phyloP scores from a whole-genome alignment of 2,113 vertebrate species.

The Pseudolaguvia tuberculata region DNA sequence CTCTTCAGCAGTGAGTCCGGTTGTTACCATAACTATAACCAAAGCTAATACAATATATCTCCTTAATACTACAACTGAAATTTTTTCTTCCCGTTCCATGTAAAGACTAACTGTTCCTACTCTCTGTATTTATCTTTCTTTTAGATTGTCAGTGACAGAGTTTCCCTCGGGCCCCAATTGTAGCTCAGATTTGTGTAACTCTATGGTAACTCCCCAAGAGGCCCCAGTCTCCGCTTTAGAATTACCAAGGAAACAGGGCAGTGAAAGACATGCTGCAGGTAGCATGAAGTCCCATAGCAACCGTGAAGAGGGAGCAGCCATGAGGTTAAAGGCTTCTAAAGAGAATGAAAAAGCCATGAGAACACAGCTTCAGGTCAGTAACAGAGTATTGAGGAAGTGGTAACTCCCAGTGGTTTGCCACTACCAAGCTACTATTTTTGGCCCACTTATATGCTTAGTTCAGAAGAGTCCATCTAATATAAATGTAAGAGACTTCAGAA shows the following conservation, averaged over 20 bases:
- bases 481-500: too few species aligned
- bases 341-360: conserved; percentile 23
- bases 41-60: not conserved
- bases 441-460: too few species aligned
- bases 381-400: not conserved
- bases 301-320: conserved; percentile 45
- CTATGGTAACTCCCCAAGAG: conserved; percentile 26
- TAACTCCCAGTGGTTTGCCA: too few species aligned
- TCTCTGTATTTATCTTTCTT: not conserved
- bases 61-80: not conserved
- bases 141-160: conserved; percentile 46
- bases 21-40: not conserved
- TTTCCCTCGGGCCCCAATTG: conserved; percentile 2
- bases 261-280: not conserved
- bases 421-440: too few species aligned
- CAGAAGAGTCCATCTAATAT: too few species aligned
- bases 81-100: not conserved
- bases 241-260: conserved; percentile 18
- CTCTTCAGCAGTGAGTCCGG: conserved; percentile 62
- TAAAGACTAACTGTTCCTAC: conserved; percentile 5
- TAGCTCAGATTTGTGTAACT: conserved; percentile 20
- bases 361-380: conserved; percentile 58
- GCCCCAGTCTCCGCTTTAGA: not conserved
- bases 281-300: conserved; percentile 32
- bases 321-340: conserved; percentile 52